Evolutionary conservation across 2,888 invertebrate genomes (phyloP), one percentile per base, ranked within the genome.

Genomic region (Quadriops clusia): DNA sequence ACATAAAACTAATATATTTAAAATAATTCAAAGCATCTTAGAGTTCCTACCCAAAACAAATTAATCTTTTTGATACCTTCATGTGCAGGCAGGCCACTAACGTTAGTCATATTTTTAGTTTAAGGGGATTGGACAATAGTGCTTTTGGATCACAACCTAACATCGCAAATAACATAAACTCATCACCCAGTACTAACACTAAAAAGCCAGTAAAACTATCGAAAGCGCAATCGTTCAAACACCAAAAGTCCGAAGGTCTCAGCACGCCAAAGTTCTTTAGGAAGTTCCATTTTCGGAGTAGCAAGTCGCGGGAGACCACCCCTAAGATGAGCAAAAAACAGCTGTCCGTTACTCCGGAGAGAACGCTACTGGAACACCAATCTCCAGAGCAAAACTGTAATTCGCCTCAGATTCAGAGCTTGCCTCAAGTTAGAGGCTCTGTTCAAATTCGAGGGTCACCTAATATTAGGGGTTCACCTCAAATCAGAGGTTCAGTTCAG

Each of bases 141-240:
- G 50, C 46, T 54, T 57, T 54, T 47, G 61, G 61, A 54, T 61
- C 61, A 33, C 60, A 61, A 50, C 60, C 60, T 59, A 60, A 61
- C 50, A 56, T 61, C 46, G 53, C 53, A 53, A 58, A 54, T 51
- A 46, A 53, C 27, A 34, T 34, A 33, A 39, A 53, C 34, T 33
- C 37, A 38, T 53, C 48, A 39, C 39, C 50, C 36, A 44, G 53
- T 37, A 46, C 50, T 45, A 57, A 56, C 53, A 56, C 57, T 53
- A 33, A 39, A 33, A 34, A 36, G 29, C 33, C 51, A 44, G 55
- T 55, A 40, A 60, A 59, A 52, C 54, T 61, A 51, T 54, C 57
- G 40, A 61, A 61, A 56, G 53, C 60, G 28, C 60, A 61, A 47
- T 61, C 60, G 35, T 61, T 61, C 46, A 60, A 58, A 49, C 56